Evolutionary conservation across 2,888 invertebrate species (phyloP), one percentile per base, ranked within the genome.

Genomic region (Drosophila neonasuta): DNA sequence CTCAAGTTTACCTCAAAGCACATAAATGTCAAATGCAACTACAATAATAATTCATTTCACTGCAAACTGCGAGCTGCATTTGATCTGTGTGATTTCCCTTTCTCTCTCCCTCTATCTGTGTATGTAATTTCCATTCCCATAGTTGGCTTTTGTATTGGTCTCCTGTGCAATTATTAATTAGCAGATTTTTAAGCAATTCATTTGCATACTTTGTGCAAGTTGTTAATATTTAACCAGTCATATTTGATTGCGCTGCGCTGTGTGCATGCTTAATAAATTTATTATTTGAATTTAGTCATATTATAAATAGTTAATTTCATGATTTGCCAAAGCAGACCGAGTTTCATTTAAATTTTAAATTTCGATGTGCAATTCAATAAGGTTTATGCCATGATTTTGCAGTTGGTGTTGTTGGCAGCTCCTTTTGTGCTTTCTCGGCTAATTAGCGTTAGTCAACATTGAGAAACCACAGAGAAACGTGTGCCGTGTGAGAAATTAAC

Each of bases 1-100:
- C 32, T 49, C 24, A 44, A 13, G 15, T 29, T 42, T 44, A 59
- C 71, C 71, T 63, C 54, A 73, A 68, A 71, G 64, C 66, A 68
- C 74, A 80, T 84, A 80, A 80, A 78, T 80, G 84, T 80, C 80
- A 84, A 66, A 62, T 58, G 62, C 84, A 78, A 50, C 60, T 57
- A 63, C 30, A 68, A 65, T 68, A 66, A 76, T 80, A 80, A 80
- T 76, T 84, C 63, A 80, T 72, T 63, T 48, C 56, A 44, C 57
- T 62, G 65, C 71, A 57, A 46, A 10, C 24, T 24, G 2, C 62
- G 13, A 39, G 11, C 50, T 51, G 51, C 29, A 29, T 54, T 44
- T 44, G 54, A 54, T 42, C 13, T 54, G 54, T 42, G 30, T 52
- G 41, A 11, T 15, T 7, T 41, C 39, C 2, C 39, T 2, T 7